A percentile compares a stretch with the other conserved stretches of the same genome.
These are phyloP conservation scores for Cheilosia soror DNA, from an alignment of 2,888 invertebrate species.

Conservation along the genomic window DNA sequence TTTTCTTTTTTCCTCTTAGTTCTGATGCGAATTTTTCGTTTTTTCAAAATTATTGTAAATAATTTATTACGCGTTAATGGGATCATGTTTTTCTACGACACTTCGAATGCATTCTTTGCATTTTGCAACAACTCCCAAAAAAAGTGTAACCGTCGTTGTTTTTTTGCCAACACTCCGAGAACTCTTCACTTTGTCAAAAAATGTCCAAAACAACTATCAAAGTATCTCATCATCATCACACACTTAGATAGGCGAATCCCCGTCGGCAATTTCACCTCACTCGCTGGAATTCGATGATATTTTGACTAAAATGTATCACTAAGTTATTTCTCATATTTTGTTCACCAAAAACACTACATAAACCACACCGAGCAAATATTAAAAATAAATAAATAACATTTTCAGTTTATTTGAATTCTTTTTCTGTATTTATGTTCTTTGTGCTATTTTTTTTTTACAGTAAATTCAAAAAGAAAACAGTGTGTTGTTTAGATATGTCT, in stretches of 20 bases:
- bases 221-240: not conserved
- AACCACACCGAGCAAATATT: constrained; percentile 21
- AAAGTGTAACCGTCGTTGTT: constrained; percentile 8
- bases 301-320: constrained; percentile 35
- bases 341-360: constrained; percentile 16
- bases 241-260: constrained; percentile 33
- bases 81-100: constrained; percentile 82
- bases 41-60: constrained; percentile 81
- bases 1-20: constrained; percentile 83
- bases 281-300: constrained; percentile 32
- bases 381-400: constrained; percentile 43
- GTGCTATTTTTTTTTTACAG: constrained; percentile 25
- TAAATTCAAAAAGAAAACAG: constrained; percentile 47
- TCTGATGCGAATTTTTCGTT: constrained; percentile 81
- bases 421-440: constrained; percentile 19
- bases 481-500: constrained; percentile 21
- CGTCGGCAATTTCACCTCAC: constrained; percentile 67
- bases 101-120: constrained; percentile 79
- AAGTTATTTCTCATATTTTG: constrained; percentile 7
- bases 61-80: constrained; percentile 80
- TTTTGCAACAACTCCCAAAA: constrained; percentile 77
- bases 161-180: not conserved
- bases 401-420: constrained; percentile 40
- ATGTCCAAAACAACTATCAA: constrained; percentile 1
- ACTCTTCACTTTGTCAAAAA: constrained; percentile 3